Evolutionary conservation across 2,797 vertebrate genomes (phyloP).

Genomic region (Arnoldichthys spilopterus): DNA sequence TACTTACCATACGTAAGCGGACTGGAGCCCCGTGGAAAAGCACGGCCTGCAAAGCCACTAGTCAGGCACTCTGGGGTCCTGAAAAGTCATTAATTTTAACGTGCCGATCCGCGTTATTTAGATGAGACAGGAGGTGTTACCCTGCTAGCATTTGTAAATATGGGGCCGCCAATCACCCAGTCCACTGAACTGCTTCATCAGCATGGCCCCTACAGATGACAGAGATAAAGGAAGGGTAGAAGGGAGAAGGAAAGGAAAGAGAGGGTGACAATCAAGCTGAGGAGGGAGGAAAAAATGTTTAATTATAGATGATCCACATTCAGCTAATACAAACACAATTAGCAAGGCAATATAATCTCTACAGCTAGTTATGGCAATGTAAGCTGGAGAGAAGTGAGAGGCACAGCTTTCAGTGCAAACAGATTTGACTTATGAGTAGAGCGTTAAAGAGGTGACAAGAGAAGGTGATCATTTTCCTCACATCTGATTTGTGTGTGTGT

Average conservation of each 20-base stretch:
- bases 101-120: slow-evolving; percentile 38
- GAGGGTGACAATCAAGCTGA: slow-evolving; percentile 21
- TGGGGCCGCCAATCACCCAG: slow-evolving; percentile 34
- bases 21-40: background rate
- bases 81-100: slow-evolving; percentile 41
- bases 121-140: slow-evolving; percentile 45
- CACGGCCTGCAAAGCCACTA: background rate
- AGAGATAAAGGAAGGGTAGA: slow-evolving; percentile 32
- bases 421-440: slow-evolving; percentile 37
- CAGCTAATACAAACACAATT: slow-evolving; percentile 47
- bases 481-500: slow-evolving; percentile 29
- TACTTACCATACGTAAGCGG: slow-evolving; percentile 17
- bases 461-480: slow-evolving; percentile 28
- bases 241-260: background rate
- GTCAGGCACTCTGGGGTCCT: slow-evolving; percentile 10
- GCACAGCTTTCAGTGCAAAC: slow-evolving; percentile 19
- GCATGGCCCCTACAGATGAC: slow-evolving; percentile 22
- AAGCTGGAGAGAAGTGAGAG: background rate
- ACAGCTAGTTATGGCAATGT: slow-evolving; percentile 22
- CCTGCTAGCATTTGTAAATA: slow-evolving; percentile 27
- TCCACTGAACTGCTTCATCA: slow-evolving; percentile 34
- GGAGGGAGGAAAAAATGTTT: slow-evolving; percentile 18
- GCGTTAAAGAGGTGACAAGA: slow-evolving; percentile 31
- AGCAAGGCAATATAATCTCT: slow-evolving; percentile 28
- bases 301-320: slow-evolving; percentile 51